Evolutionary conservation across 1,140 invertebrate species (phyloP).

Genomic region (Listronotus bonariensis): DNA sequence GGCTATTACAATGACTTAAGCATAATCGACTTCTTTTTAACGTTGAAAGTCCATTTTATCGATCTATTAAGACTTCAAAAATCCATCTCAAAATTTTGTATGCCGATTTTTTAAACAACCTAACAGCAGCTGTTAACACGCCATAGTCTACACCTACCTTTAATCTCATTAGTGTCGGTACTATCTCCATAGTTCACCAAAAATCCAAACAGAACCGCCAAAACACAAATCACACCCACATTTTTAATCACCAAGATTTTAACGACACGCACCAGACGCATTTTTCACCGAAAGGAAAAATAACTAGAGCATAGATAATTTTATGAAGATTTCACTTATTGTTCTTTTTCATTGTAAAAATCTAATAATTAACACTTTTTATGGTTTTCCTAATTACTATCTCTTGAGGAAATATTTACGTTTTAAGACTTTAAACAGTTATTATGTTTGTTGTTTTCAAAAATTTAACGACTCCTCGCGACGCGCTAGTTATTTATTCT

Average conservation of each 20-base stretch:
- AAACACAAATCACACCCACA: conserved; percentile 10
- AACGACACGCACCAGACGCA: conserved; percentile 12
- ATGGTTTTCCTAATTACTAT: neutral
- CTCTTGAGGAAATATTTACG: no score
- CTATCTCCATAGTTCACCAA: conserved; percentile 3
- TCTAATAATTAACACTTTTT: conserved; percentile 5
- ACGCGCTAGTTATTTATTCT: neutral
- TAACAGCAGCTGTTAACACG: no score
- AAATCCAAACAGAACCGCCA: conserved; percentile 21
- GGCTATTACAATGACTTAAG: no score
- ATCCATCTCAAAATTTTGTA: no score
- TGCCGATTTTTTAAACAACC: no score
- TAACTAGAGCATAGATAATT: conserved; percentile 22
- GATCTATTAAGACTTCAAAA: no score
- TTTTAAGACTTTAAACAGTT: no score
- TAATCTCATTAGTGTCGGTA: conserved; percentile 20
- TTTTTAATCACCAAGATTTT: conserved; percentile 14
- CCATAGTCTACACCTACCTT: conserved; percentile 13
- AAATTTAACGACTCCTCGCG: conserved; percentile 9
- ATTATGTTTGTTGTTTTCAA: neutral
- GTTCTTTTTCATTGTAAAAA: conserved; percentile 14
- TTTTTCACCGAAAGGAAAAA: conserved; percentile 11
- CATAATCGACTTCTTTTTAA: no score
- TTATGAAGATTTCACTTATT: conserved; percentile 27
- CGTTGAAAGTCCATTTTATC: no score